A percentile compares a stretch with the other conserved stretches of the same genome.
phyloP scores from a whole-genome alignment of 2,888 invertebrate genomes.

The Chloroclysta siterata region DNA sequence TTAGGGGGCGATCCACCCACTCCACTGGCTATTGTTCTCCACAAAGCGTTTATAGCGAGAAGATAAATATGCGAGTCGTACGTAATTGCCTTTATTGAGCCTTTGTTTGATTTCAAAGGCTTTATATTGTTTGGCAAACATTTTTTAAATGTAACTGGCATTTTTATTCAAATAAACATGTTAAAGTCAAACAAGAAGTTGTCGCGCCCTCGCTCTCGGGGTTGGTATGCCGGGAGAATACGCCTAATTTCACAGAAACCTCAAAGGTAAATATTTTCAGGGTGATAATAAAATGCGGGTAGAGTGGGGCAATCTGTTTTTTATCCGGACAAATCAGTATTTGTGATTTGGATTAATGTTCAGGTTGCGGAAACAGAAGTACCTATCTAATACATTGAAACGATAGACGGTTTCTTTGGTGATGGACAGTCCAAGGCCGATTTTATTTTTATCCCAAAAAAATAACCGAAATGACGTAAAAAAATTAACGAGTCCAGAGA shows the following conservation, averaged over 20 bases:
- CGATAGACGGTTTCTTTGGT: too few relatives aligned
- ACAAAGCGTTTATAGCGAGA: conserved; percentile 57
- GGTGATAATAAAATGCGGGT: conserved; percentile 54
- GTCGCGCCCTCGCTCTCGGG: conserved; percentile 25
- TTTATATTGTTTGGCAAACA: conserved; percentile 59
- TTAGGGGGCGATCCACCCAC: conserved; percentile 40
- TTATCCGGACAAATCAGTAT: conserved; percentile 3
- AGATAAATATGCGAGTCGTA: conserved; percentile 81
- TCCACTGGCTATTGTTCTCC: conserved; percentile 48
- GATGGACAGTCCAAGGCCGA: too few relatives aligned
- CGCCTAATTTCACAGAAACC: conserved; percentile 40
- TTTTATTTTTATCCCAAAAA: too few relatives aligned
- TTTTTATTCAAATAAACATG: conserved; percentile 32
- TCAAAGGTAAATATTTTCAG: conserved; percentile 57
- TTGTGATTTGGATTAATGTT: too few relatives aligned
- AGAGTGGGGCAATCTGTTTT: background rate
- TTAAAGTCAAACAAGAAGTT: conserved; percentile 29
- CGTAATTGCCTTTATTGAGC: conserved; percentile 82
- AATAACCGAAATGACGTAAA: too few relatives aligned
- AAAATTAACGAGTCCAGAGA: too few relatives aligned
- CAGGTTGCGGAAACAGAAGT: too few relatives aligned
- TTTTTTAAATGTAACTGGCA: conserved; percentile 32
- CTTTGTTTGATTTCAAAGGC: conserved; percentile 79
- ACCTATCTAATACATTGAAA: too few relatives aligned
- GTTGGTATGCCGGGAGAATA: background rate